These are phyloP conservation scores for Gonocerus acuteangulatus DNA, from an alignment of 2,888 invertebrate species.

Conservation along the genomic window DNA sequence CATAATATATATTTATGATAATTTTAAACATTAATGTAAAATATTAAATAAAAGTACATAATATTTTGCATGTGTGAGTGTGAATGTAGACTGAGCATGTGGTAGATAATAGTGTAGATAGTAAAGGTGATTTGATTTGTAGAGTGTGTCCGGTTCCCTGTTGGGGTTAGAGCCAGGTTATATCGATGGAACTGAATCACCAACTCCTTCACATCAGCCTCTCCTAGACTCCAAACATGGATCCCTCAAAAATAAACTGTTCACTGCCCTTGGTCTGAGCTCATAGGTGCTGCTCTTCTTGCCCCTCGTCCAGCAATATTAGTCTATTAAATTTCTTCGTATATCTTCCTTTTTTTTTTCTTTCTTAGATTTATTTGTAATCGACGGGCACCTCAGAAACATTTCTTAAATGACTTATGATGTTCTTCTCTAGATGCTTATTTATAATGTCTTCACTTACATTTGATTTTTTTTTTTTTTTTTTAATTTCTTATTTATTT, in stretches of 20 bases:
- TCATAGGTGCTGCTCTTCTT: not conserved
- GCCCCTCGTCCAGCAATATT: constrained; percentile 11
- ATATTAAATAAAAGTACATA: no score
- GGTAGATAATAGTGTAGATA: not conserved
- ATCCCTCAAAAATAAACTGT: constrained; percentile 77
- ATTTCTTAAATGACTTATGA: no score
- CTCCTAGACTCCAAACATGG: constrained; percentile 51
- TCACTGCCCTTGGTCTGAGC: constrained; percentile 64
- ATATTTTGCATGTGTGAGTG: no score
- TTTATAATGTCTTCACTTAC: not conserved
- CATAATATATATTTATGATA: no score
- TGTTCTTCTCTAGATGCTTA: not conserved
- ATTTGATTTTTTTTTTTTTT: not conserved
- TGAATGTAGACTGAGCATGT: no score
- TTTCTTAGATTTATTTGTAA: no score
- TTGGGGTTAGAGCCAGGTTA: constrained; percentile 12
- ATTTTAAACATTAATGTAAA: no score
- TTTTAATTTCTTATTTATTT: no score
- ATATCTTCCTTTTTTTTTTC: not conserved
- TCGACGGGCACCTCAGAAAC: no score
- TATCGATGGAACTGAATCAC: constrained; percentile 35
- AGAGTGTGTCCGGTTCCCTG: not conserved
- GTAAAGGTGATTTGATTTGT: constrained; percentile 27
- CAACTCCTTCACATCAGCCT: constrained; percentile 5
- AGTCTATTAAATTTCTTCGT: not conserved